A percentile compares a stretch with the other conserved stretches of the same genome.
Conservation (phyloP, 2,888 invertebrate genomes). For the Cyclophora albipunctata region DNA sequence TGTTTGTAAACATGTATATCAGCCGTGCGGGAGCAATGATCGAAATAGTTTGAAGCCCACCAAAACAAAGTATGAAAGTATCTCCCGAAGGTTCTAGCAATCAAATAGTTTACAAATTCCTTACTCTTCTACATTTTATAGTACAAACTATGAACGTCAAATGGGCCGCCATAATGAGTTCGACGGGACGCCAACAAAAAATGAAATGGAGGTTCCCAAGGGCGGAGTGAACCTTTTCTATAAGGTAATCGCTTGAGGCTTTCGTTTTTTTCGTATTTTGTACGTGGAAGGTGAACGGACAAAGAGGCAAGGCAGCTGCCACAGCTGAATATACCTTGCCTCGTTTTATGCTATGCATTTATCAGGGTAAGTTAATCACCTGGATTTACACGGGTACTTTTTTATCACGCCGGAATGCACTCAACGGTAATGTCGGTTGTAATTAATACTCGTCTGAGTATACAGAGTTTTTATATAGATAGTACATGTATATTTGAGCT, state of each 20-base stretch:
- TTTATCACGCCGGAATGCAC: too few species aligned
- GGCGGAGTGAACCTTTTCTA: conserved; percentile 47
- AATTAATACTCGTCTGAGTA: too few species aligned
- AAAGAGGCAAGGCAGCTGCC: conserved; percentile 63
- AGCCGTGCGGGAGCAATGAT: too few species aligned
- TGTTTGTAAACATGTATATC: too few species aligned
- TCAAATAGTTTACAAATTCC: too few species aligned
- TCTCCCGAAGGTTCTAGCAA: too few species aligned
- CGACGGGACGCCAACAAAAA: conserved; percentile 46
- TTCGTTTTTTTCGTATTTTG: conserved; percentile 45
- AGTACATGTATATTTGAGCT: too few species aligned
- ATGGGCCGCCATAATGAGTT: conserved; percentile 52
- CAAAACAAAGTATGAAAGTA: too few species aligned
- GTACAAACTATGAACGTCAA: conserved; percentile 32
- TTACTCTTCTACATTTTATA: conserved; percentile 24
- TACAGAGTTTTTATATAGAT: too few species aligned
- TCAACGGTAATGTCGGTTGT: too few species aligned
- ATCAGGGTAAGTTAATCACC: conserved; percentile 19
- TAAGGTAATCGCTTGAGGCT: conserved; percentile 58
- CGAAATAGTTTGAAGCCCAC: too few species aligned
- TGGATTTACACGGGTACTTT: conserved; percentile 12
- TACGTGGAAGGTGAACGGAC: conserved; percentile 45
- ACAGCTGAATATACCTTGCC: conserved; percentile 45
- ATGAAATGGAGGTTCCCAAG: conserved; percentile 45
- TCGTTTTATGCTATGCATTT: conserved; percentile 4